Percentiles rank a stretch among this genome's conserved stretches.
Conservation (phyloP, 1,140 invertebrate genomes). For the Triops longicaudatus region DNA sequence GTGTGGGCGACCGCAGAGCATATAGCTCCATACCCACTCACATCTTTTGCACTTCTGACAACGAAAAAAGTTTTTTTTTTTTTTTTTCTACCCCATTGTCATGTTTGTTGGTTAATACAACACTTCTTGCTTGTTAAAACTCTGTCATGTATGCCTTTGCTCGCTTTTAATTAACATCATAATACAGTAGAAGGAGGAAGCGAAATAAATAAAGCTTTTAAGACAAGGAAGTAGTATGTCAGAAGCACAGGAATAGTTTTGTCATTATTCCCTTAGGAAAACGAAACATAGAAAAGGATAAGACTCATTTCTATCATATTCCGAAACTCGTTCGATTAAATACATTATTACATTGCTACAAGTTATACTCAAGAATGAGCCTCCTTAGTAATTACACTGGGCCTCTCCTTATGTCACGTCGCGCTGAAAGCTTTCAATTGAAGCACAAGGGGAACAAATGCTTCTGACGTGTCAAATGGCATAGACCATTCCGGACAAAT, state of each 20-base stretch:
- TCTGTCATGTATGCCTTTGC: not conserved
- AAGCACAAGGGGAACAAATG: too few relatives aligned
- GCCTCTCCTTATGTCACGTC: not conserved
- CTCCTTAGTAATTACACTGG: not conserved
- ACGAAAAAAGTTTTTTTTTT: not conserved
- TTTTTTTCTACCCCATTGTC: not conserved
- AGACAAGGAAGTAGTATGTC: not conserved
- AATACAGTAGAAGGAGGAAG: not conserved
- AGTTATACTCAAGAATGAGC: not conserved
- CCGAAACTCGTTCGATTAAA: not conserved
- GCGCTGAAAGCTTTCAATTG: not conserved
- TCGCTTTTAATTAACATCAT: slow-evolving; percentile 12
- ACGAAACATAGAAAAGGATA: not conserved
- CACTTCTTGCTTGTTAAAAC: slow-evolving; percentile 4
- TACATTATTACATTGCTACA: slow-evolving; percentile 8
- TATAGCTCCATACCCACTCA: not conserved
- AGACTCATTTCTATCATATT: not conserved
- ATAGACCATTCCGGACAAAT: too few relatives aligned
- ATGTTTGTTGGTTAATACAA: not conserved
- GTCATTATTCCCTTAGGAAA: not conserved
- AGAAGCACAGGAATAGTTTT: not conserved
- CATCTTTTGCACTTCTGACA: not conserved
- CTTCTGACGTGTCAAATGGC: too few relatives aligned
- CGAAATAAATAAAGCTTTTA: not conserved
- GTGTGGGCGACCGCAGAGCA: not conserved